A percentile compares a stretch with the other conserved stretches of the same genome.
These are phyloP conservation scores for Pinna nobilis DNA, from an alignment of 1,140 invertebrate genomes.

Conservation along the genomic window DNA sequence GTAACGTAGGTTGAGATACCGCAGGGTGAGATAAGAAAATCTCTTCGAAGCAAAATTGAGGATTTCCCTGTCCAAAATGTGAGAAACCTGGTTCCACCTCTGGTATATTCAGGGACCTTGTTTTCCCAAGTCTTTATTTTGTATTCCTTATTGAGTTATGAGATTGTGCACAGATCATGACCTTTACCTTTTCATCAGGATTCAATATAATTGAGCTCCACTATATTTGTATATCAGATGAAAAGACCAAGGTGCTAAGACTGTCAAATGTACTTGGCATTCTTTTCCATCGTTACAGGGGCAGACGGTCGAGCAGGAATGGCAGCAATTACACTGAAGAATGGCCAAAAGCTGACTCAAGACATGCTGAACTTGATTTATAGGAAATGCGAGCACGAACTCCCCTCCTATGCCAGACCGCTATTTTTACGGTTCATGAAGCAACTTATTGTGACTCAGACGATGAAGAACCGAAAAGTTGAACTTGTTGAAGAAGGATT, in stretches of 20 bases:
- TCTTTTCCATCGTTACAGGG: conserved; percentile 80
- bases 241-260: not conserved
- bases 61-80: too few species aligned
- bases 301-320: conserved; percentile 95
- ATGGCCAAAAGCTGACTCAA: conserved; percentile 30
- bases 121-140: too few species aligned
- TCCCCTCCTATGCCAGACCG: conserved; percentile 90
- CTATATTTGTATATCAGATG: not conserved
- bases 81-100: too few species aligned
- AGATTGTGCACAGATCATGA: too few species aligned
- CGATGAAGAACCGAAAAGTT: conserved; percentile 63
- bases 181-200: too few species aligned
- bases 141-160: too few species aligned
- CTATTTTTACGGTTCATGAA: conserved; percentile 85
- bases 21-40: too few species aligned
- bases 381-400: conserved; percentile 62
- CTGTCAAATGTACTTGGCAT: not conserved
- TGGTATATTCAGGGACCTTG: too few species aligned
- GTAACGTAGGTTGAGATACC: too few species aligned
- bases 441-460: conserved; percentile 39
- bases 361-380: conserved; percentile 52
- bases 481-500: conserved; percentile 92
- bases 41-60: too few species aligned
- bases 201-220: too few species aligned
- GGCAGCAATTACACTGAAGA: conserved; percentile 84